Evolutionary conservation across 2,797 vertebrate species (phyloP).

Genomic region (Etheostoma nigrum): DNA sequence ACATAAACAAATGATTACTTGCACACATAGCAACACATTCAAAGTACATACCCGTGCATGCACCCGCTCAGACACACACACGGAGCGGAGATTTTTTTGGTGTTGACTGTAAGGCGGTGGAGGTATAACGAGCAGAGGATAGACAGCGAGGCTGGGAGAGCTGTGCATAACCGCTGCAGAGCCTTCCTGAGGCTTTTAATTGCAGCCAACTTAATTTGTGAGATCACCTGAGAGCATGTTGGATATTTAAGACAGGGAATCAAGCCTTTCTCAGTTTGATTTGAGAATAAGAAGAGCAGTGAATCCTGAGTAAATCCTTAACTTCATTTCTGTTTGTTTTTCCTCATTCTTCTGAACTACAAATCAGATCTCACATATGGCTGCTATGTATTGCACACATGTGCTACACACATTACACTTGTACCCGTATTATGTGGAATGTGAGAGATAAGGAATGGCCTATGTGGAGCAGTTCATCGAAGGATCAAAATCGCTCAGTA

Average conservation of each 20-base stretch:
- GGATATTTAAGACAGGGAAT: too few species aligned
- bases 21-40: slow-evolving; percentile 44
- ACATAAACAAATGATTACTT: slow-evolving; percentile 38
- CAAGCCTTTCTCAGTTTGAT: not conserved
- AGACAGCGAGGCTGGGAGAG: slow-evolving; percentile 41
- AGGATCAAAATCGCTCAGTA: slow-evolving; percentile 28
- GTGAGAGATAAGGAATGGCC: slow-evolving; percentile 33
- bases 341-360: slow-evolving; percentile 18
- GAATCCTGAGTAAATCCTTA: slow-evolving; percentile 13
- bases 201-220: slow-evolving; percentile 38
- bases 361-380: slow-evolving; percentile 36
- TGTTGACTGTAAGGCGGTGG: slow-evolving; percentile 42
- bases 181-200: slow-evolving; percentile 34
- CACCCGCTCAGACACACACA: slow-evolving; percentile 9
- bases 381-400: slow-evolving; percentile 31
- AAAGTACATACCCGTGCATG: slow-evolving; percentile 34
- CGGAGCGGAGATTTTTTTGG: slow-evolving; percentile 51
- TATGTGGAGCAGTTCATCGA: slow-evolving; percentile 27
- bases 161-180: slow-evolving; percentile 41
- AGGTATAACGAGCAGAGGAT: slow-evolving; percentile 50
- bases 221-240: slow-evolving; percentile 49
- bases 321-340: slow-evolving; percentile 1
- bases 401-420: slow-evolving; percentile 53
- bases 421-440: slow-evolving; percentile 38
- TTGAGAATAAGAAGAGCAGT: slow-evolving; percentile 5